phyloP scores from a whole-genome alignment of 2,888 invertebrate genomes.

The Hirudinaria manillensis region DNA sequence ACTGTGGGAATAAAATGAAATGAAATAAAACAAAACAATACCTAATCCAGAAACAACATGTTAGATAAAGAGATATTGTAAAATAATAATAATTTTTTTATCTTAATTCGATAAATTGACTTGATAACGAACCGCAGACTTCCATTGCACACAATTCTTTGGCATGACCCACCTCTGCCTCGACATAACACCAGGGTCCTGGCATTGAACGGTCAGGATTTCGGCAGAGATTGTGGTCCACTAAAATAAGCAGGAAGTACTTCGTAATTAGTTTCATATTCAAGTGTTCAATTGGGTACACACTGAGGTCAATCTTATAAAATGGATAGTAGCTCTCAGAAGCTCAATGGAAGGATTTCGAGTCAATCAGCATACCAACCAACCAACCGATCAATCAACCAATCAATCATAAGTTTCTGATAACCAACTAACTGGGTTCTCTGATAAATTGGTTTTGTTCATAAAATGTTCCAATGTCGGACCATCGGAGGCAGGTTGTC shows the following conservation, averaged over 20 bases:
- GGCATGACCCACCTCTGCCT: background rate
- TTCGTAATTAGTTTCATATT: background rate
- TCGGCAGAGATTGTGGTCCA: slow-evolving; percentile 28
- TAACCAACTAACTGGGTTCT: slow-evolving; percentile 2
- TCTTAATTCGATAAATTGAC: background rate
- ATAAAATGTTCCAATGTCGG: background rate
- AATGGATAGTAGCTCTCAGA: too few relatives aligned
- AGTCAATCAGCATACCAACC: too few relatives aligned
- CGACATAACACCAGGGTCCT: slow-evolving; percentile 28
- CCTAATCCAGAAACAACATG: background rate
- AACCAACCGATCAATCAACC: background rate
- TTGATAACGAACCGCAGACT: slow-evolving; percentile 10
- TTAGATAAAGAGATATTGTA: background rate
- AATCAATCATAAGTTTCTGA: background rate
- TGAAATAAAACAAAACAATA: background rate
- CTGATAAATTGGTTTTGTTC: background rate
- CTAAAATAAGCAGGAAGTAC: background rate
- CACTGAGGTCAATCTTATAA: too few relatives aligned
- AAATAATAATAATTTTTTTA: too few relatives aligned
- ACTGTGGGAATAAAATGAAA: background rate
- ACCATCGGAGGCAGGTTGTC: slow-evolving; percentile 15
- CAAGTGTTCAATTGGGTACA: background rate
- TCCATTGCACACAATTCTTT: slow-evolving; percentile 21
- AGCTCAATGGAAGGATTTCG: background rate
- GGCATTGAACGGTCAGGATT: slow-evolving; percentile 19